Percentiles rank a stretch among this genome's conserved stretches.
phyloP scores from a whole-genome alignment of 1,140 invertebrate species.

The Bemisia tabaci region DNA sequence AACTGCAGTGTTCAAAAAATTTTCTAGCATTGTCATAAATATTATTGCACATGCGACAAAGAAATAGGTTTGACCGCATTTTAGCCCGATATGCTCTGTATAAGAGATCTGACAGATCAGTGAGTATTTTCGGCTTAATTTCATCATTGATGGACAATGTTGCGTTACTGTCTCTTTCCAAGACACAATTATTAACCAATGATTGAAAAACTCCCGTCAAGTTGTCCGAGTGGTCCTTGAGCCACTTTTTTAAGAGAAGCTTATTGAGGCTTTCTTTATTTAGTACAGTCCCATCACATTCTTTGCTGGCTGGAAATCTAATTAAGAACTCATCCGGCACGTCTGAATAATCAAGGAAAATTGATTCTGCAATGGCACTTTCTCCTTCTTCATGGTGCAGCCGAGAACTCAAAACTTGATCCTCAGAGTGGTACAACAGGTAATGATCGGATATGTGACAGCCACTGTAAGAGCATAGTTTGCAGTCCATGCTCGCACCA shows the following conservation, averaged over 20 bases:
- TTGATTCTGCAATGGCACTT: not conserved
- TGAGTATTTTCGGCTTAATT: not conserved
- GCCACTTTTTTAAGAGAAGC: not conserved
- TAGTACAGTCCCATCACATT: not conserved
- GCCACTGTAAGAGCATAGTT: not conserved
- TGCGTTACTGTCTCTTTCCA: too few relatives aligned
- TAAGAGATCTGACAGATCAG: not conserved
- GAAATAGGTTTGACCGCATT: not conserved
- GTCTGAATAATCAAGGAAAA: not conserved
- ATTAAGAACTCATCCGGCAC: not conserved
- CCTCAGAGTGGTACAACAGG: not conserved
- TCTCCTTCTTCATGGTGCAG: not conserved
- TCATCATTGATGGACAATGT: not conserved
- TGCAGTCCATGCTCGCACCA: not conserved
- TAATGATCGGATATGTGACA: not conserved
- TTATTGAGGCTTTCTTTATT: not conserved
- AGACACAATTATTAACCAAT: not conserved
- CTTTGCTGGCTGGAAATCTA: not conserved
- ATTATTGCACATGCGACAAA: slow-evolving; percentile 1
- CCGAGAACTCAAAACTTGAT: not conserved
- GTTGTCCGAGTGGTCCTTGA: not conserved
- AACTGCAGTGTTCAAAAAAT: slow-evolving; percentile 1
- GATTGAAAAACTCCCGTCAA: not conserved
- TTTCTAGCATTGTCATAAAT: not conserved
- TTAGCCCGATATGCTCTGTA: not conserved